Percentiles rank a stretch among this genome's conserved stretches.
Evolutionary conservation across 2,888 invertebrate genomes (phyloP).

Genomic region (Luperina testacea): DNA sequence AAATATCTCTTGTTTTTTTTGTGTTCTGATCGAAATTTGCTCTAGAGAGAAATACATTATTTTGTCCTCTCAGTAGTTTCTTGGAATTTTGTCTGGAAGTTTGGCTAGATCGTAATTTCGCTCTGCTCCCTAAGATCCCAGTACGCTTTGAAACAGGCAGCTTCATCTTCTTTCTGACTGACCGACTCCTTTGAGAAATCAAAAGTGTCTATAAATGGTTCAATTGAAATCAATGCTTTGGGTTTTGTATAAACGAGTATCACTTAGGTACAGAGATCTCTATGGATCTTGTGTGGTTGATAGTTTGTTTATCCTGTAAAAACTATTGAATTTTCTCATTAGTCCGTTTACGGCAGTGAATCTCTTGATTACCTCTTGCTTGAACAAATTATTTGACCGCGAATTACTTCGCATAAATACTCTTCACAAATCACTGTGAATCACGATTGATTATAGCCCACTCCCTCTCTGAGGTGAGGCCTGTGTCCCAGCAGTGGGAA

Average conservation of each 20-base stretch:
- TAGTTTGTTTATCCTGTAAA: not conserved
- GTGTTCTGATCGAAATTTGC: not conserved
- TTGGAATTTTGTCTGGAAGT: not conserved
- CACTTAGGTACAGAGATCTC: not conserved
- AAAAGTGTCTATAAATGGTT: constrained; percentile 1
- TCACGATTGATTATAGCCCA: too few species aligned
- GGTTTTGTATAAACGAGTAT: not conserved
- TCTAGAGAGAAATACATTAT: not conserved
- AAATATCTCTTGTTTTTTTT: not conserved
- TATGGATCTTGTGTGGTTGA: not conserved
- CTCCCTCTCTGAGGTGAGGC: too few species aligned
- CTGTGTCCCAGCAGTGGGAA: too few species aligned
- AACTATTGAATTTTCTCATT: not conserved
- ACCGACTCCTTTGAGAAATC: not conserved
- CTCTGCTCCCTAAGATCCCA: not conserved
- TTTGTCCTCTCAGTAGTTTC: not conserved
- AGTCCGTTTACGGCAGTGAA: not conserved
- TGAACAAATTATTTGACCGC: not conserved
- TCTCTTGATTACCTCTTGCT: not conserved
- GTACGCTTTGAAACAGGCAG: not conserved
- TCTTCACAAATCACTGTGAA: too few species aligned
- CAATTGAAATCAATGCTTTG: not conserved
- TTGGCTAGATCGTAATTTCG: not conserved
- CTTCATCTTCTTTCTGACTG: not conserved
- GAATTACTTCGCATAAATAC: too few species aligned